phyloP scores from a whole-genome alignment of 2,888 invertebrate genomes.

The Notodonta dromedarius region DNA sequence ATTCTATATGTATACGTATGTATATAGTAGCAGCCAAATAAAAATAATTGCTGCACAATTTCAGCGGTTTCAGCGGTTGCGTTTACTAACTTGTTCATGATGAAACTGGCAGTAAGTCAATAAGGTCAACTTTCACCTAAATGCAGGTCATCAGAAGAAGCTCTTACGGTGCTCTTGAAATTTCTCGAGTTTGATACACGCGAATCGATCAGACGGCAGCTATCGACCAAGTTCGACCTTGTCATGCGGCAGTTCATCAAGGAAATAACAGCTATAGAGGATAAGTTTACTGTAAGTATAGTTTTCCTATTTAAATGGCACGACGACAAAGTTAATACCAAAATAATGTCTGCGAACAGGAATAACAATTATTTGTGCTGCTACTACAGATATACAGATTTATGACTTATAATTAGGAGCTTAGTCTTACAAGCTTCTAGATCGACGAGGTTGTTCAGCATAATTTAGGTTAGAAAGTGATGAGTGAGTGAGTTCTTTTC shows the following conservation, averaged over 20 bases:
- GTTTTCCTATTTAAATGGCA: neutral
- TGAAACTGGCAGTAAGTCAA: too few relatives aligned
- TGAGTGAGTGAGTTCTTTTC: neutral
- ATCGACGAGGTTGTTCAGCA: neutral
- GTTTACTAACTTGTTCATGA: too few relatives aligned
- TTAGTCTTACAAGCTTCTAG: neutral
- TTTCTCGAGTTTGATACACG: slow-evolving; percentile 92
- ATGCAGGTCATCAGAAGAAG: slow-evolving; percentile 90
- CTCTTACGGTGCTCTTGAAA: slow-evolving; percentile 90
- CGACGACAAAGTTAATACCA: too few relatives aligned
- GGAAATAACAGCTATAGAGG: slow-evolving; percentile 90
- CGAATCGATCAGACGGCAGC: slow-evolving; percentile 87
- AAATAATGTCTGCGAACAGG: too few relatives aligned
- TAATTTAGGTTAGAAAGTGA: neutral
- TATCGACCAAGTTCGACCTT: slow-evolving; percentile 92
- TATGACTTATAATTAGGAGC: neutral
- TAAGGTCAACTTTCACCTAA: too few relatives aligned
- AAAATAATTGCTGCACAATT: too few relatives aligned
- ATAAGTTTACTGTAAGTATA: slow-evolving; percentile 86
- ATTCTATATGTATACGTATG: too few relatives aligned
- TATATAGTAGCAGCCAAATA: too few relatives aligned
- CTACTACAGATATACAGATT: too few relatives aligned
- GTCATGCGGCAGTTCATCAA: slow-evolving; percentile 93
- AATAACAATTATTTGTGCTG: too few relatives aligned
- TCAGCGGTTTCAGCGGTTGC: too few relatives aligned